Evolutionary conservation across 1,140 invertebrate genomes (phyloP).

Genomic region (Gryllus bimaculatus): DNA sequence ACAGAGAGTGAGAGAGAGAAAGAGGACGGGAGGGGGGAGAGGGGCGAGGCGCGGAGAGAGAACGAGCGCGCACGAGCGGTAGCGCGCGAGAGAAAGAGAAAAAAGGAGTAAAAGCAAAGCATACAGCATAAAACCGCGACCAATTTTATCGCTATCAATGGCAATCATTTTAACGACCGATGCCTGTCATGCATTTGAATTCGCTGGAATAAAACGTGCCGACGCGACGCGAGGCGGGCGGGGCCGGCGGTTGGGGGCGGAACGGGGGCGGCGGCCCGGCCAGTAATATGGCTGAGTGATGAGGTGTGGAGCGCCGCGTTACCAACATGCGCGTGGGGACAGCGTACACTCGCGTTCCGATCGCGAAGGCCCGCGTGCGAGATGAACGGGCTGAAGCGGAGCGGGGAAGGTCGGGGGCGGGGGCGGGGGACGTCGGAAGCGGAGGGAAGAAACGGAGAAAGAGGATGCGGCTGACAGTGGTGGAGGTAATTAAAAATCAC

Average conservation of each 20-base stretch:
- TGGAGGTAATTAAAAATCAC: too few relatives aligned
- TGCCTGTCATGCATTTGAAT: constrained; percentile 20
- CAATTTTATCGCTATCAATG: constrained; percentile 21
- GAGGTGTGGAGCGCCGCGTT: constrained; percentile 8
- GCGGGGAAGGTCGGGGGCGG: neutral
- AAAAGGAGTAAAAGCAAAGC: constrained; percentile 14
- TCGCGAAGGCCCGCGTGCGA: neutral
- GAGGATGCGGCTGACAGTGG: neutral
- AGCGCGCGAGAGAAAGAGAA: neutral
- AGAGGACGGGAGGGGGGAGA: too few relatives aligned
- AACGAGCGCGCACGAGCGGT: neutral
- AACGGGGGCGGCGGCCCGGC: neutral
- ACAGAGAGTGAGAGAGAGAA: neutral
- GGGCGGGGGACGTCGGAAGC: neutral
- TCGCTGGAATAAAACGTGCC: constrained; percentile 19
- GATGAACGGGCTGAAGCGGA: neutral
- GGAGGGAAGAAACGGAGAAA: neutral
- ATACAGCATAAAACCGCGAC: constrained; percentile 18
- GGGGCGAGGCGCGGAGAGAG: neutral
- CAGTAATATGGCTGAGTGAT: constrained; percentile 14
- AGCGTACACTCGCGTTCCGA: neutral
- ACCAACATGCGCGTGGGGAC: neutral
- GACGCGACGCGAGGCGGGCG: neutral
- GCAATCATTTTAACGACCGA: constrained; percentile 20
- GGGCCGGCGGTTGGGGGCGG: too few relatives aligned